Evolutionary conservation across 2,888 invertebrate species (phyloP).

Genomic region (Neocrepidodera transversa): DNA sequence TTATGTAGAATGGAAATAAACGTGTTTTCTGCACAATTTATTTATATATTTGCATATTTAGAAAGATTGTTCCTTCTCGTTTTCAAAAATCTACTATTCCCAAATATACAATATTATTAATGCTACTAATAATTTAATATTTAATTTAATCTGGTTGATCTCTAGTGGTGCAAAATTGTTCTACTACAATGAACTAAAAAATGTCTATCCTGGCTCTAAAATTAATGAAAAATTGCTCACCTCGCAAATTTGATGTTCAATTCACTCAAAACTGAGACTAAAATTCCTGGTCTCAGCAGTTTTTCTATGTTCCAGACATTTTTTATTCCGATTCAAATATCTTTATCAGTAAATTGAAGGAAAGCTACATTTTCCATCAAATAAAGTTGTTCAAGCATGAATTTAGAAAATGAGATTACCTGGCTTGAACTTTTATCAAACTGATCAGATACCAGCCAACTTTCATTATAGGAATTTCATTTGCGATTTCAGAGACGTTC

Average conservation of each 20-base stretch:
- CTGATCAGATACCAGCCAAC: conserved; percentile 14
- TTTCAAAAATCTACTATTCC: too few species aligned
- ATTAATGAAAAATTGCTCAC: not conserved
- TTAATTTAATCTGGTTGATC: too few species aligned
- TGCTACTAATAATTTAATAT: too few species aligned
- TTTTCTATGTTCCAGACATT: conserved; percentile 6
- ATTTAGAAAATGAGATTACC: conserved; percentile 25
- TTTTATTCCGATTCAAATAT: conserved; percentile 7
- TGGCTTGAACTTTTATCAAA: conserved; percentile 25
- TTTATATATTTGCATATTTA: too few species aligned
- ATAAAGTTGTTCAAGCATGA: conserved; percentile 24
- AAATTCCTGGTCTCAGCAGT: not conserved
- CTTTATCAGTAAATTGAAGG: conserved; percentile 15
- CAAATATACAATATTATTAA: too few species aligned
- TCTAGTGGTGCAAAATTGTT: too few species aligned
- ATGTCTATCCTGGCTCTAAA: too few species aligned
- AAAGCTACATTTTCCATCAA: conserved; percentile 19
- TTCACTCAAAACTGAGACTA: not conserved
- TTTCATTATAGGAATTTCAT: conserved; percentile 15
- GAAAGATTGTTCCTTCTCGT: too few species aligned
- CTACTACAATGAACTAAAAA: too few species aligned
- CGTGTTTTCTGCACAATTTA: too few species aligned
- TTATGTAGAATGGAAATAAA: too few species aligned
- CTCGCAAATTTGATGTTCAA: conserved; percentile 1
- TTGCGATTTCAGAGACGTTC: conserved; percentile 15